Evolutionary conservation across 1,140 invertebrate genomes (phyloP), one percentile per base, ranked within the genome.

Genomic region (Drosophila persimilis): DNA sequence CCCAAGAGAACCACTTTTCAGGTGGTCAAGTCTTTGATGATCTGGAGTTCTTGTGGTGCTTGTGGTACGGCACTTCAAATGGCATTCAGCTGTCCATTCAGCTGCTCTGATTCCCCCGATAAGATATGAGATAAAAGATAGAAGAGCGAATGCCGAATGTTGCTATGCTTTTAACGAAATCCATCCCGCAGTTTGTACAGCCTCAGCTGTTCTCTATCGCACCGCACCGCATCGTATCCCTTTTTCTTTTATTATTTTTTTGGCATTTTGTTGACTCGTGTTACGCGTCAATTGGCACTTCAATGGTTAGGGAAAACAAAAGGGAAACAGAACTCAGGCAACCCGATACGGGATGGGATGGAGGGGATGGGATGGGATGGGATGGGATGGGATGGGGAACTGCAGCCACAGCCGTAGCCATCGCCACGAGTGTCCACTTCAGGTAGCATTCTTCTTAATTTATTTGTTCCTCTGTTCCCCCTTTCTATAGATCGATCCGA

Each of bases 251-350:
- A 24, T 11, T 45, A 17, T 54, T 64, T 57, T 55, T 65, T 61
- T 48, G 35, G 45, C 67, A 67, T 43, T 76, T 50, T 69, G 71
- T 58, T 86, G 83, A 80, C 81, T 85, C 81, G 80, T 86, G 81
- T 80, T 86, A 72, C 73, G 72, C 80, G 60, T 70, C 72, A 83
- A 77, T 71, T 61, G 72, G 48, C 74, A 77, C 61, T 79, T 64
- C 51, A 65, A 51, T 39, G 35, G 35, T 13, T 39, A 26, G 20
- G 2, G 7, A 9, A 20, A 20, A 65, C 41, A 46, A 65, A 54
- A 20, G 35, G 39, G 1, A 29, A 54, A 26, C 31, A 46, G 4
- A 17, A 39, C 35, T 13, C 35, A 13, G 11, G 35, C 35, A 39
- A 39, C 35, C 35, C 35, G 35, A 29, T 15, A 41, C 39, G 20